Conservation (phyloP, 2,888 invertebrate genomes). For the Ypsolopha sequella region DNA sequence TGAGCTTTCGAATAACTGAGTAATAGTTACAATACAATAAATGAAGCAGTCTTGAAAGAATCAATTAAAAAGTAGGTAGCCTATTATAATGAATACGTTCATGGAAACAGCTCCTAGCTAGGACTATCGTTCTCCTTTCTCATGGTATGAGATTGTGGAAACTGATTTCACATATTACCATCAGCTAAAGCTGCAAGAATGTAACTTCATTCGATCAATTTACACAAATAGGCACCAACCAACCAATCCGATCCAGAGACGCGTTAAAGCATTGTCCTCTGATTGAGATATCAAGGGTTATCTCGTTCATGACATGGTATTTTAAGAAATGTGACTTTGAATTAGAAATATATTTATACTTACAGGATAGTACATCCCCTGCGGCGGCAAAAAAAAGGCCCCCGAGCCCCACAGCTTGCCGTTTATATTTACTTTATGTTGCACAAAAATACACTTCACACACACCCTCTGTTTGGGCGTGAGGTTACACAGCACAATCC, state of each 20-base stretch:
- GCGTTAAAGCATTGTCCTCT: not conserved
- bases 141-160: too few relatives aligned
- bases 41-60: too few relatives aligned
- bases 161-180: too few relatives aligned
- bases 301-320: not conserved
- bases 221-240: not conserved
- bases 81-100: too few relatives aligned
- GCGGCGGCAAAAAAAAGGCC: slow-evolving; percentile 95
- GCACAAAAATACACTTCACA: slow-evolving; percentile 71
- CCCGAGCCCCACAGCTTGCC: slow-evolving; percentile 98
- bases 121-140: too few relatives aligned
- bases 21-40: too few relatives aligned
- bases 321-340: not conserved
- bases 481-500: slow-evolving; percentile 55
- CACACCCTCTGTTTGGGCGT: slow-evolving; percentile 54
- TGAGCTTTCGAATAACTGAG: too few relatives aligned
- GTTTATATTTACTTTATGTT: slow-evolving; percentile 76
- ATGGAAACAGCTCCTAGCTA: too few relatives aligned
- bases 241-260: not conserved
- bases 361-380: slow-evolving; percentile 97
- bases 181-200: too few relatives aligned
- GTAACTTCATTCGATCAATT: not conserved
- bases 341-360: slow-evolving; percentile 55
- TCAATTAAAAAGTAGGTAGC: too few relatives aligned
- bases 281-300: slow-evolving; percentile 1